Percentiles rank a stretch among this genome's conserved stretches.
Conservation (phyloP, 2,888 invertebrate species). For the Mesochorus sp. region DNA sequence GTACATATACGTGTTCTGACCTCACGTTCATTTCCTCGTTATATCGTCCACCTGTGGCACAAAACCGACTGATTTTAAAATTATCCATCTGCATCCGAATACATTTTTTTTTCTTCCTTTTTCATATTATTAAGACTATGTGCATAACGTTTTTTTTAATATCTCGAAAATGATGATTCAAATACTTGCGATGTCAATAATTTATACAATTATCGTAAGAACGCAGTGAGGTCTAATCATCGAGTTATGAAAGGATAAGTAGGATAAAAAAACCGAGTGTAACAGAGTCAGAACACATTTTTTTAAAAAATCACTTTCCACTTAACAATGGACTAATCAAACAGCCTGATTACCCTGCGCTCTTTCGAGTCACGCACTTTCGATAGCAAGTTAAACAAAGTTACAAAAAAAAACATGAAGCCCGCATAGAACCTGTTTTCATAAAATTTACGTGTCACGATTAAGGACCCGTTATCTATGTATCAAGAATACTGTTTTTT, state of each 20-base stretch:
- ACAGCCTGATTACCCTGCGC: too few relatives aligned
- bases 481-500: slow-evolving; percentile 36
- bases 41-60: slow-evolving; percentile 26
- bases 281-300: too few relatives aligned
- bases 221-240: too few relatives aligned
- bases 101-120: slow-evolving; percentile 11
- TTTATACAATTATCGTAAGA: too few relatives aligned
- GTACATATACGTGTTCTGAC: background rate
- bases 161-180: too few relatives aligned
- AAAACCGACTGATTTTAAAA: background rate
- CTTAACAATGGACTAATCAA: too few relatives aligned
- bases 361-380: background rate
- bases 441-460: slow-evolving; percentile 29
- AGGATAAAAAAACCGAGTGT: too few relatives aligned
- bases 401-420: background rate
- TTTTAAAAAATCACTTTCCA: too few relatives aligned
- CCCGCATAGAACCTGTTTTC: slow-evolving; percentile 21
- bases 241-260: too few relatives aligned
- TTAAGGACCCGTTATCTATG: slow-evolving; percentile 53
- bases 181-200: too few relatives aligned
- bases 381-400: background rate
- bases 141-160: too few relatives aligned
- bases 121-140: background rate
- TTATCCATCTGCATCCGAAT: background rate
- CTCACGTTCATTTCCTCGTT: slow-evolving; percentile 1